phyloP scores from a whole-genome alignment of 1,140 invertebrate species.

The Galendromus occidentalis region DNA sequence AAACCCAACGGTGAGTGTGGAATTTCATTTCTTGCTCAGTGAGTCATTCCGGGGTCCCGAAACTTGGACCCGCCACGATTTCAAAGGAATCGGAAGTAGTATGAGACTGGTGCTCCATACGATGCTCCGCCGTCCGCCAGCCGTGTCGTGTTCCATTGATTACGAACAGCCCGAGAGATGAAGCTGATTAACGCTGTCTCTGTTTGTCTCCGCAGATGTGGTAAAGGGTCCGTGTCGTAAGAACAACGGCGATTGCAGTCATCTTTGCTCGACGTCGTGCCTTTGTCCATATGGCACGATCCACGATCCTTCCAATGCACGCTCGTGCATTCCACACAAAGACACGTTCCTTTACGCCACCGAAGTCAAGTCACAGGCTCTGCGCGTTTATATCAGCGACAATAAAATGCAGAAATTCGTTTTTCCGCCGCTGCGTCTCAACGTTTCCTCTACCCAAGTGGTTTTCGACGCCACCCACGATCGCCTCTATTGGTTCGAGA shows the following conservation, averaged over 20 bases:
- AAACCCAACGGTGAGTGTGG: conserved; percentile 3
- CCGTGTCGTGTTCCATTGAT: background rate
- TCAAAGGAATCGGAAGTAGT: background rate
- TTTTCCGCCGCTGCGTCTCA: background rate
- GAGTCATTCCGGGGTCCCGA: background rate
- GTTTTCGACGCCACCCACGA: background rate
- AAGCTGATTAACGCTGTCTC: background rate
- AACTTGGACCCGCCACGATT: background rate
- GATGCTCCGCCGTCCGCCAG: background rate
- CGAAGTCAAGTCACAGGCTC: background rate
- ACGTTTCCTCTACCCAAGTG: background rate
- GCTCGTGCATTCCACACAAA: conserved; percentile 5
- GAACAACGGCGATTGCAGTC: conserved; percentile 10
- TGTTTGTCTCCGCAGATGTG: background rate
- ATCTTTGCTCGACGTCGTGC: conserved; percentile 5
- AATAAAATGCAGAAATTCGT: conserved; percentile 1
- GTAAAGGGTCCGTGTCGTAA: conserved; percentile 8
- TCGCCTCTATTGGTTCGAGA: background rate
- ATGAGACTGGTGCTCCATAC: background rate
- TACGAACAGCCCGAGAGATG: background rate
- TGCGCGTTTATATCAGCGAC: background rate
- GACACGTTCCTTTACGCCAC: conserved; percentile 7
- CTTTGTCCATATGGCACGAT: conserved; percentile 8
- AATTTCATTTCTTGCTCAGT: no score
- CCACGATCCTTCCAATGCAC: background rate